These are phyloP conservation scores for Drosophila tani DNA, from an alignment of 1,140 invertebrate genomes.

Conservation along the genomic window DNA sequence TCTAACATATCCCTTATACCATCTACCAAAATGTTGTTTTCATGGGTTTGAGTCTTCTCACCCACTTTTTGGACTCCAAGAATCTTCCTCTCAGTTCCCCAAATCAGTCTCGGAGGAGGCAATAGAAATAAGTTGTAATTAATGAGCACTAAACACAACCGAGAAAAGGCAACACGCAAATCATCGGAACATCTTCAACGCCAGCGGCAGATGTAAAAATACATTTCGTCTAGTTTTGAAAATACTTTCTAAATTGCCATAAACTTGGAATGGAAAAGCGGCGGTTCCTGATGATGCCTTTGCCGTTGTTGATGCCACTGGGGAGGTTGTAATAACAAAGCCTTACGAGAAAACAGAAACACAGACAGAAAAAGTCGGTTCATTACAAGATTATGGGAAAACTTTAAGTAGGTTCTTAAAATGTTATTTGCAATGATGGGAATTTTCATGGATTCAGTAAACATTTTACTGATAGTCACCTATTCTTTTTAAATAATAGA, in stretches of 20 bases:
- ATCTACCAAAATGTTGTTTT: not conserved
- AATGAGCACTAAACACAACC: constrained; percentile 57
- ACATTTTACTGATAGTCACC: too few species aligned
- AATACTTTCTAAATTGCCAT: constrained; percentile 72
- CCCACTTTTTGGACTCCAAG: not conserved
- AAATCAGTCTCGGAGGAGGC: not conserved
- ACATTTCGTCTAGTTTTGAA: constrained; percentile 62
- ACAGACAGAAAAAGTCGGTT: not conserved
- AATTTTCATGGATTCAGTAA: too few species aligned
- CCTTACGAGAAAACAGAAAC: constrained; percentile 9
- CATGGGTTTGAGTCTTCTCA: not conserved
- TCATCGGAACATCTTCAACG: constrained; percentile 32
- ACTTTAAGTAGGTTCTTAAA: not conserved
- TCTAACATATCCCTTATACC: not conserved
- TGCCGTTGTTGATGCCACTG: constrained; percentile 1
- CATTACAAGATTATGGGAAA: not conserved
- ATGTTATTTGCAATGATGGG: not conserved
- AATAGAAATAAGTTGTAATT: constrained; percentile 61
- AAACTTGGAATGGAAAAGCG: constrained; percentile 47
- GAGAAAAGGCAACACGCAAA: constrained; percentile 51
- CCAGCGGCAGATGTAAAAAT: constrained; percentile 61
- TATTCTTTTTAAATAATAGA: not conserved
- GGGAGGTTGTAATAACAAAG: constrained; percentile 36
- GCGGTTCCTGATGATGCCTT: constrained; percentile 14
- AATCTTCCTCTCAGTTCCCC: not conserved